Conservation (phyloP, 2,888 invertebrate genomes). For the Anthophora plumipes region DNA sequence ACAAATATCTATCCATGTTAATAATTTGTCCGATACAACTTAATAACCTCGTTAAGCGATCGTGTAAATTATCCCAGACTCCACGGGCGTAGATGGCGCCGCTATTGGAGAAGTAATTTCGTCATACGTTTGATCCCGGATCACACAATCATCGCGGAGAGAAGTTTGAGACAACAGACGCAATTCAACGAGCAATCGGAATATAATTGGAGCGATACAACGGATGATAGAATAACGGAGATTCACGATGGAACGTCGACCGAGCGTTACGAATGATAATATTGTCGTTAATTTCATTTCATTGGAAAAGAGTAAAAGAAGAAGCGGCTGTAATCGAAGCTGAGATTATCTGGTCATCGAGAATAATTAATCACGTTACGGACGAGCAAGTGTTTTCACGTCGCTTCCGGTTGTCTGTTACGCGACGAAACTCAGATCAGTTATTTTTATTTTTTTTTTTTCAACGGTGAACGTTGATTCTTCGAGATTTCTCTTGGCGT, state of each 20-base stretch:
- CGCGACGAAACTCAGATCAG: conserved; percentile 11
- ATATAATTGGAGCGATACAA: background rate
- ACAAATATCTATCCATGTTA: conserved; percentile 8
- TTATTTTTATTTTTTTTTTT: background rate
- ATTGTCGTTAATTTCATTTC: conserved; percentile 72
- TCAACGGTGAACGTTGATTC: background rate
- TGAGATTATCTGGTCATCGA: conserved; percentile 57
- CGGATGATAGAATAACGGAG: conserved; percentile 14
- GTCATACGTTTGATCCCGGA: conserved; percentile 79
- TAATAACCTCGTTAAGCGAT: conserved; percentile 12
- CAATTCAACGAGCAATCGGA: conserved; percentile 7
- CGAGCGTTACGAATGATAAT: background rate
- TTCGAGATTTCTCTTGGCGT: background rate
- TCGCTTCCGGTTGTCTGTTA: conserved; percentile 43
- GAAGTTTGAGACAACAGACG: background rate
- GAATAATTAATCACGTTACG: conserved; percentile 38
- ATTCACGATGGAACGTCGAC: background rate
- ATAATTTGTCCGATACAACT: conserved; percentile 12
- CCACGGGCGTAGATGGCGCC: conserved; percentile 81
- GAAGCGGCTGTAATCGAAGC: conserved; percentile 74
- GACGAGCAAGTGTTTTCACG: conserved; percentile 11
- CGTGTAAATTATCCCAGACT: conserved; percentile 69
- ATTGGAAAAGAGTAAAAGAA: too few species aligned
- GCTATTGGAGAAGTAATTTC: conserved; percentile 82
- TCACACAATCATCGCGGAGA: conserved; percentile 27